Percentiles rank a stretch among this genome's conserved stretches.
Evolutionary conservation across 2,797 vertebrate genomes (phyloP).

Genomic region (Protonibea diacanthus): DNA sequence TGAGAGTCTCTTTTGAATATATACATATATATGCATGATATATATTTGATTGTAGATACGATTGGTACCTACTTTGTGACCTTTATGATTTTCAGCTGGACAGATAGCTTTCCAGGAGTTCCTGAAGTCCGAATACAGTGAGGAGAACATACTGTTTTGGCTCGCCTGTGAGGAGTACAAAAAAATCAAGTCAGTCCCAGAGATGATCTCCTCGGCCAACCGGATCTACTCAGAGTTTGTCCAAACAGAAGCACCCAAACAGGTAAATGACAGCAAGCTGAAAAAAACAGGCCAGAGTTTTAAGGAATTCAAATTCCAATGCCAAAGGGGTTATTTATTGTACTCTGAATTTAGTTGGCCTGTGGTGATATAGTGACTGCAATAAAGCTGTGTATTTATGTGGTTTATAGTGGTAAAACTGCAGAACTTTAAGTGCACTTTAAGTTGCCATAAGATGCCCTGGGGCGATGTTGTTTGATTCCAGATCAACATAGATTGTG

Average conservation of each 20-base stretch:
- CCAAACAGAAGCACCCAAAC: slow-evolving; percentile 91
- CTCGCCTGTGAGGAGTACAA: slow-evolving; percentile 95
- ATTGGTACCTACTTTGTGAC: not conserved
- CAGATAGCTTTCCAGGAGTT: slow-evolving; percentile 92
- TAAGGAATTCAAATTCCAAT: not conserved
- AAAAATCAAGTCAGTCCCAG: slow-evolving; percentile 88
- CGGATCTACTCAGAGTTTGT: slow-evolving; percentile 97
- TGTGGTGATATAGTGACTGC: not conserved
- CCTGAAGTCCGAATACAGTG: slow-evolving; percentile 94
- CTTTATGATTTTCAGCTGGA: slow-evolving; percentile 83
- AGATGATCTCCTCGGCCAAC: slow-evolving; percentile 90
- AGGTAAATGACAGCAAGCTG: slow-evolving; percentile 83
- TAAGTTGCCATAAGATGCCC: slow-evolving; percentile 23
- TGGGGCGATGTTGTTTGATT: slow-evolving; percentile 63
- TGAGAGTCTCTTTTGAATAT: slow-evolving; percentile 75
- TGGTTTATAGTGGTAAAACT: not conserved
- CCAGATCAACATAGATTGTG: slow-evolving; percentile 97
- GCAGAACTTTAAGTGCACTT: not conserved
- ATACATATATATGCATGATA: not conserved
- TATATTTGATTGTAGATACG: not conserved
- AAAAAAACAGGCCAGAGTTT: not conserved
- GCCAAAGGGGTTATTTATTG: not conserved
- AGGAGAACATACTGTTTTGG: slow-evolving; percentile 98
- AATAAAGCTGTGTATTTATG: slow-evolving; percentile 5
- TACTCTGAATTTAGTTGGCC: not conserved